phyloP scores from a whole-genome alignment of 2,888 invertebrate species.

The Barypeithes pellucidus region DNA sequence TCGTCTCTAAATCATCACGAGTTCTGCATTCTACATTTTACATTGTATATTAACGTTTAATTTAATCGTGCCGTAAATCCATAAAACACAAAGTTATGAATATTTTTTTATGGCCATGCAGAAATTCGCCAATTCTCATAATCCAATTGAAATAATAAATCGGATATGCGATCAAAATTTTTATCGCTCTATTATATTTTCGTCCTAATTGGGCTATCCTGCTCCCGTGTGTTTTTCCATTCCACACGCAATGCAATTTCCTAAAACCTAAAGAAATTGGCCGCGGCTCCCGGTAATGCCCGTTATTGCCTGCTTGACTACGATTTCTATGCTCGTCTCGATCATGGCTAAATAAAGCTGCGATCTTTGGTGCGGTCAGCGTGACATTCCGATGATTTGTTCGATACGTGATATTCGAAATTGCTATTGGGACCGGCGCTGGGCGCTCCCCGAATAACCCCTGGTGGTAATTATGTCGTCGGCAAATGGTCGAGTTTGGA shows the following conservation, averaged over 20 bases:
- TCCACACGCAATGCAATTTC: constrained; percentile 63
- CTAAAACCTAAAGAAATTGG: constrained; percentile 67
- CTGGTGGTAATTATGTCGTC: constrained; percentile 67
- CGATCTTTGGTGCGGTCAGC: constrained; percentile 66
- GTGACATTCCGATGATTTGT: constrained; percentile 69
- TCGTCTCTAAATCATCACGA: constrained; percentile 28
- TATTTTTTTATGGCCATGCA: constrained; percentile 16
- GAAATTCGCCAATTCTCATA: constrained; percentile 13
- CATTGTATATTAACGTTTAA: constrained; percentile 24
- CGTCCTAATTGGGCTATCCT: constrained; percentile 57
- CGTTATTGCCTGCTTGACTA: constrained; percentile 69
- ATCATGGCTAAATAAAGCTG: constrained; percentile 64
- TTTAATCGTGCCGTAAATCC: constrained; percentile 21
- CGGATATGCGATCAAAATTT: constrained; percentile 39
- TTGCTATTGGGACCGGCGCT: constrained; percentile 53
- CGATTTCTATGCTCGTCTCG: constrained; percentile 70
- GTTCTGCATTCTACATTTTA: constrained; percentile 21
- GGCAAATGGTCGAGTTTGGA: constrained; percentile 65
- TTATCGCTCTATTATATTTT: constrained; percentile 54
- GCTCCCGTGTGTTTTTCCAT: constrained; percentile 45
- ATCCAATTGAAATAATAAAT: constrained; percentile 41
- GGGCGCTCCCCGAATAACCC: constrained; percentile 54
- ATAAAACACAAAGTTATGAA: constrained; percentile 8
- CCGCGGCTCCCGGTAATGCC: constrained; percentile 59
- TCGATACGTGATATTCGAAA: constrained; percentile 66